Conservation (phyloP, 1,140 invertebrate species). For the Temnothorax nylanderi region DNA sequence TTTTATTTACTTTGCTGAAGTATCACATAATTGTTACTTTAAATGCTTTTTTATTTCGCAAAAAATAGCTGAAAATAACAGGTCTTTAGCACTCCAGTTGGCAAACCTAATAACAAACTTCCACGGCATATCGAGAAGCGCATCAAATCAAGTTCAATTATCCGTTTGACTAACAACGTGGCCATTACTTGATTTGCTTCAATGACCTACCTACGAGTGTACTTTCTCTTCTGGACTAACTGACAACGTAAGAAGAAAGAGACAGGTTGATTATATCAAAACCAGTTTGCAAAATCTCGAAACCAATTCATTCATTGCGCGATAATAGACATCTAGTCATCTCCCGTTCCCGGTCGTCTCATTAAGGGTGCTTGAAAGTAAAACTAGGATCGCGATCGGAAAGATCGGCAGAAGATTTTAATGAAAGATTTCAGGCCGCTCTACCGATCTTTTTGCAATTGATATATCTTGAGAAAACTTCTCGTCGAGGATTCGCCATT, state of each 20-base stretch:
- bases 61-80: background rate
- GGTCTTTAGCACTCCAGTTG: background rate
- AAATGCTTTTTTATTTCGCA: background rate
- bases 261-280: slow-evolving; percentile 34
- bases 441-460: background rate
- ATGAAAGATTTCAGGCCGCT: background rate
- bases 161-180: slow-evolving; percentile 19
- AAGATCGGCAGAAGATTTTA: background rate
- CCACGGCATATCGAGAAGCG: background rate
- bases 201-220: slow-evolving; percentile 35
- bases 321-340: slow-evolving; percentile 24
- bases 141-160: slow-evolving; percentile 45
- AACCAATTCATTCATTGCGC: slow-evolving; percentile 22
- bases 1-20: background rate
- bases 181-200: slow-evolving; percentile 37
- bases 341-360: slow-evolving; percentile 4
- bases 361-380: slow-evolving; percentile 12
- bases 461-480: slow-evolving; percentile 69
- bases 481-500: slow-evolving; percentile 68
- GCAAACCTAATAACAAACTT: background rate
- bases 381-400: background rate
- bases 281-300: slow-evolving; percentile 28
- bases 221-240: slow-evolving; percentile 42
- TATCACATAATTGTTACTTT: background rate
- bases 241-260: slow-evolving; percentile 23